Evolutionary conservation across 2,113 vertebrate species (phyloP).

Genomic region (Halichoerus grypus): DNA sequence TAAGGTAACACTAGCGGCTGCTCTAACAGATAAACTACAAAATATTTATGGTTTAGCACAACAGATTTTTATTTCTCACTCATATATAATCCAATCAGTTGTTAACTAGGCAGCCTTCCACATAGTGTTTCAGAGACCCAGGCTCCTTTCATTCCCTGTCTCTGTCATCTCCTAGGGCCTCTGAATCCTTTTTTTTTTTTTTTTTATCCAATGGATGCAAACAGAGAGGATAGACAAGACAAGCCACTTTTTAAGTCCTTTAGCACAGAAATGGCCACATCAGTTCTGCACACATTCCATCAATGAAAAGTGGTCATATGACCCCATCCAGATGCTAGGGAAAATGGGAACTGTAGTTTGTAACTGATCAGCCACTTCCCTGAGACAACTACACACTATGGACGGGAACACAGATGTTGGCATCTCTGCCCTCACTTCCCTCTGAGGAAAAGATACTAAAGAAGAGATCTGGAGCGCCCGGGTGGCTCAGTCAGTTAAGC

Average conservation of each 20-base stretch:
- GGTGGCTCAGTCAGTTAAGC: not conserved
- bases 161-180: not conserved
- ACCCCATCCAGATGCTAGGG: not conserved
- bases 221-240: not conserved
- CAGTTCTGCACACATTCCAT: not conserved
- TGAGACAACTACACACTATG: not conserved
- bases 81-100: not conserved
- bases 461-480: not conserved
- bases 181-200: not conserved
- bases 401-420: not conserved
- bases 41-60: not conserved
- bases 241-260: not conserved
- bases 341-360: not conserved
- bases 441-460: not conserved
- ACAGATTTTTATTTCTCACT: not conserved
- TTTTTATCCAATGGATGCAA: not conserved
- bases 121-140: not conserved
- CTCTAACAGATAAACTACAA: not conserved
- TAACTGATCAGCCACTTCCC: not conserved
- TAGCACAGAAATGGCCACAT: not conserved
- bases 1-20: not conserved
- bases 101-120: not conserved
- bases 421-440: not conserved
- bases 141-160: not conserved
- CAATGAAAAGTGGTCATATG: not conserved